Conservation (phyloP, 2,797 vertebrate species). For the Melanotaenia boesemani region DNA sequence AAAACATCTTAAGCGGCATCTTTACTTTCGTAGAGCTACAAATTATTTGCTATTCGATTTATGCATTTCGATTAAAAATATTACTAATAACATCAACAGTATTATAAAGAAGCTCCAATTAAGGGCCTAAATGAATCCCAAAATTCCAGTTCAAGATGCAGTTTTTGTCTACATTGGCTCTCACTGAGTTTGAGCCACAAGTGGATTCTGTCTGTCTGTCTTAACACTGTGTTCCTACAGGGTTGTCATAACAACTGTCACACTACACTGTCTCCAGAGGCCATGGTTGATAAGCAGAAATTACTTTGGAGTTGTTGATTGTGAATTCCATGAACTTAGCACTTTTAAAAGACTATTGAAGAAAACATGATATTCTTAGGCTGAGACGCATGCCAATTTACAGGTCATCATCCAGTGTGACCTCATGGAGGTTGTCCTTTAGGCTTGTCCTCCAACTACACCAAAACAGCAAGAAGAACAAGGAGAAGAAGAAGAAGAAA, state of each 20-base stretch:
- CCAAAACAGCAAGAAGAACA: conserved; percentile 11
- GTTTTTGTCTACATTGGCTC: conserved; percentile 3
- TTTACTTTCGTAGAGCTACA: background rate
- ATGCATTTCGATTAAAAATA: too few species aligned
- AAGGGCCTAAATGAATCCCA: background rate
- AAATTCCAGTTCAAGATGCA: conserved; percentile 6
- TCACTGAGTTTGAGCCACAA: conserved; percentile 27
- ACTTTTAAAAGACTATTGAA: conserved; percentile 50
- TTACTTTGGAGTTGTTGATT: conserved; percentile 59
- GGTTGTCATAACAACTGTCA: conserved; percentile 51
- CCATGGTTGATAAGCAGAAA: conserved; percentile 59
- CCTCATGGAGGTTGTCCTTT: conserved; percentile 44
- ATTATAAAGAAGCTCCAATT: background rate
- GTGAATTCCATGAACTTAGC: conserved; percentile 53
- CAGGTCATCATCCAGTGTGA: conserved; percentile 59
- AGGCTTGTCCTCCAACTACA: conserved; percentile 51
- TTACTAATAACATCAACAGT: background rate
- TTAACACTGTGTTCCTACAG: conserved; percentile 20
- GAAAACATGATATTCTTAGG: conserved; percentile 31
- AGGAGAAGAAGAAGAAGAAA: too few species aligned
- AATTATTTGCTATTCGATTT: too few species aligned
- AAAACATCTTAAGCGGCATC: background rate
- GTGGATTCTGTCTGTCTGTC: conserved; percentile 28
- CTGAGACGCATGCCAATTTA: conserved; percentile 39
- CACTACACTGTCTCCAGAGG: conserved; percentile 52